Conservation (phyloP, 2,888 invertebrate species). For the Alviniconcha strummeri region DNA sequence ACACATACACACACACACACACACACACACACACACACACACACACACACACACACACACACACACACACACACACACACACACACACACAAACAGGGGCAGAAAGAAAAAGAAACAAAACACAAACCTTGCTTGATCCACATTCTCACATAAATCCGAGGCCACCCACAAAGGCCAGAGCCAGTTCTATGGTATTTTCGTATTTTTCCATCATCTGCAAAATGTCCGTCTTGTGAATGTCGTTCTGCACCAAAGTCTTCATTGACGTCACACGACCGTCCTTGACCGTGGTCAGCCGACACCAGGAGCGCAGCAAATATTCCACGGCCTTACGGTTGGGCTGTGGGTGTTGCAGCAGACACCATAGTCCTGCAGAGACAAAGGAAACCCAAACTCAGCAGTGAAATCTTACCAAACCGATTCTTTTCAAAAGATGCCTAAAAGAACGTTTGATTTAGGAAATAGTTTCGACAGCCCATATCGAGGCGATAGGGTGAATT, state of each 20-base stretch:
- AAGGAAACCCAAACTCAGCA: too few relatives aligned
- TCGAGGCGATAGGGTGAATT: too few relatives aligned
- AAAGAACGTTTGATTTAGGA: too few relatives aligned
- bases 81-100: too few relatives aligned
- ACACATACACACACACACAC: neutral
- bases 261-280: conserved; percentile 57
- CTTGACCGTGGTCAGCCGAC: conserved; percentile 49
- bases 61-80: neutral
- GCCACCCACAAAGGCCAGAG: conserved; percentile 61
- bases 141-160: conserved; percentile 57
- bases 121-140: conserved; percentile 60
- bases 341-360: conserved; percentile 42
- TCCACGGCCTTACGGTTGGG: conserved; percentile 52
- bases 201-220: conserved; percentile 57
- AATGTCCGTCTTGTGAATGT: conserved; percentile 53
- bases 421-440: too few relatives aligned
- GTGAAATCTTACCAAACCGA: too few relatives aligned
- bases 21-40: neutral
- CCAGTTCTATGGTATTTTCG: conserved; percentile 63
- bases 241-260: conserved; percentile 52
- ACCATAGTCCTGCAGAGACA: conserved; percentile 41
- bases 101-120: neutral
- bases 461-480: too few relatives aligned
- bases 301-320: conserved; percentile 47
- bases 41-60: neutral